Conservation (phyloP, 2,888 invertebrate genomes). For the Dolichomitus sp. region DNA sequence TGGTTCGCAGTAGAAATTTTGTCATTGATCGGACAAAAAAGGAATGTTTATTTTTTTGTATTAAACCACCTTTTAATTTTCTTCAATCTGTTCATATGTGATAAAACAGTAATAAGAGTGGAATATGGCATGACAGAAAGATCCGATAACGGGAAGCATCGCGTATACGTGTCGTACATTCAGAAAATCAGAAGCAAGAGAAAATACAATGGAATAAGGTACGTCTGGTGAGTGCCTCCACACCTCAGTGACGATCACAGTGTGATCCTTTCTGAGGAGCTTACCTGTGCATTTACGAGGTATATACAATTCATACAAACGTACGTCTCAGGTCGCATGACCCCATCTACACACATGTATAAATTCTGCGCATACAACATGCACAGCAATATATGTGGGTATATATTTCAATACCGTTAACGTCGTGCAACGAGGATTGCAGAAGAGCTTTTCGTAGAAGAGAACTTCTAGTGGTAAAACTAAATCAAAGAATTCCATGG, state of each 20-base stretch:
- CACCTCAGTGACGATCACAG: constrained; percentile 61
- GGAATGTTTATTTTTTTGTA: background rate
- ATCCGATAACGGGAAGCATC: background rate
- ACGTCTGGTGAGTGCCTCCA: constrained; percentile 73
- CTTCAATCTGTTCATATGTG: background rate
- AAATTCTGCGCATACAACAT: background rate
- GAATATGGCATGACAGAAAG: background rate
- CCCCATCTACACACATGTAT: background rate
- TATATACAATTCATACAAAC: constrained; percentile 10
- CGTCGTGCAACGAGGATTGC: constrained; percentile 8
- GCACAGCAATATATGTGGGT: background rate
- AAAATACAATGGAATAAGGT: constrained; percentile 76
- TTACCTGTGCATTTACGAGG: constrained; percentile 74
- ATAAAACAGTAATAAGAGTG: background rate
- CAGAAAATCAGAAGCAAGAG: constrained; percentile 18
- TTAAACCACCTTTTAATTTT: too few species aligned
- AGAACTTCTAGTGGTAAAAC: constrained; percentile 62
- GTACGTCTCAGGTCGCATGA: background rate
- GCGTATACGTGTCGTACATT: background rate
- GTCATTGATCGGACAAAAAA: constrained; percentile 22
- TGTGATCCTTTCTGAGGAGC: constrained; percentile 71
- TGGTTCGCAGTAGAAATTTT: constrained; percentile 19
- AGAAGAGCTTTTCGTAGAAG: background rate
- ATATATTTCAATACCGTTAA: constrained; percentile 9
- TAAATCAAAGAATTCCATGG: constrained; percentile 78